Conservation (phyloP, 2,888 invertebrate species). For the Xestia rhomboidea region DNA sequence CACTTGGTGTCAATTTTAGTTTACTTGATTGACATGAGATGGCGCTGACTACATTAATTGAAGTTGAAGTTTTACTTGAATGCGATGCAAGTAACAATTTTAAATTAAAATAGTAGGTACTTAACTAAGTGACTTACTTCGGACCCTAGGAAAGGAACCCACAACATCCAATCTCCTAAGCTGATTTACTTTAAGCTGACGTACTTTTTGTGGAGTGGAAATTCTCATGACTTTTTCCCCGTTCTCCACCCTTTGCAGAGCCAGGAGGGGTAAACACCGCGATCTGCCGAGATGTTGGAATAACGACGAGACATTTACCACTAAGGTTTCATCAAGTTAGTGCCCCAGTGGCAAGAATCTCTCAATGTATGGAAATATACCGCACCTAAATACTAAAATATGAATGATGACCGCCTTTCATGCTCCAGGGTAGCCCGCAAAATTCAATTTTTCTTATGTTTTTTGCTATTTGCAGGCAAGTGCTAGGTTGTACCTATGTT, state of each 20-base stretch:
- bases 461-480: no score
- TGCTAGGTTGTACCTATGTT: no score
- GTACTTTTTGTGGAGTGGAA: not conserved
- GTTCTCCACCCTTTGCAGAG: no score
- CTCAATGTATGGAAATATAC: not conserved
- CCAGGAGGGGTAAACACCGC: not conserved
- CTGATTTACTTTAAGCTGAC: not conserved
- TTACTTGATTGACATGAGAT: conserved; percentile 8
- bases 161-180: not conserved
- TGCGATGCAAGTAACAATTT: not conserved
- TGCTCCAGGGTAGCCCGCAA: no score
- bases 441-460: no score
- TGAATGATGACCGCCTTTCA: not conserved
- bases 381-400: not conserved
- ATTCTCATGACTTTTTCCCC: not conserved
- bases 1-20: not conserved
- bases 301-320: no score
- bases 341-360: not conserved
- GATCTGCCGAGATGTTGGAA: not conserved
- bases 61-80: not conserved
- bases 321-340: not conserved
- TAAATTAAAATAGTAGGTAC: no score
- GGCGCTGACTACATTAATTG: conserved; percentile 9
- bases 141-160: not conserved
- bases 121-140: no score